Evolutionary conservation across 64 coral and sea anemone species (phyloP), one percentile per base, ranked within the genome.

Genomic region (Montipora sp.): DNA sequence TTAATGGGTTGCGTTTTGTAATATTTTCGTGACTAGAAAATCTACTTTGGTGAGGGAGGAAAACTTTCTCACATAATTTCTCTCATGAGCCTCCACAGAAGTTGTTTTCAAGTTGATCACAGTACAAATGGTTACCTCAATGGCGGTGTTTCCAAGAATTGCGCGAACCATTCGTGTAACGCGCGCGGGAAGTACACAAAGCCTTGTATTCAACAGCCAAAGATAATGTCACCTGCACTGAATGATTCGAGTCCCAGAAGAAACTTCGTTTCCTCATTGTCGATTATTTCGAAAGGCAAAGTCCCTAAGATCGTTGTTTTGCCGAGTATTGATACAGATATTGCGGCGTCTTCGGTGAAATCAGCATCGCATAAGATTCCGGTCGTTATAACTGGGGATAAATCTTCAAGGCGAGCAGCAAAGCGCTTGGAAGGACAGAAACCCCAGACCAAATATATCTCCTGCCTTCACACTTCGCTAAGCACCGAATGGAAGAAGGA

Each of bases 401-500:
- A 85, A 21, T 10, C 16, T 14, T 50, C 3, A 2, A 68, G 43
- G 4, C 44, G 66, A 71, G 8, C 61, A 21, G 15, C 44, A 45
- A 72, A 49, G 3, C 47, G 45, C 2, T 61, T 46, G 47, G 46
- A 18, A 48, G 65, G 65, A 63, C 6, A 14, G 9, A 47, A 71
- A n/a, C 18, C 65, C 9, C 63, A 70, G 18, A 44, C 82, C 2
- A 85, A 48, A 13, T 85, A 50, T 68, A n/a, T 85, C 8, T 85
- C 82, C 5, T 71, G 82, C 50, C 82, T 85, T 85, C 82, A 85
- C 8, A 85, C 82, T 85, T 85, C 82, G 4, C 47, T 85, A n/a
- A 85, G 82, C 63, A 85, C 82, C 8, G 82, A 85, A n/a, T 85
- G 82, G 82, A 85, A 16, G n/a, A 85, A 85, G n/a, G 47, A 49